phyloP scores from a whole-genome alignment of 2,888 invertebrate genomes.

The Pseudeuparius sepicola region DNA sequence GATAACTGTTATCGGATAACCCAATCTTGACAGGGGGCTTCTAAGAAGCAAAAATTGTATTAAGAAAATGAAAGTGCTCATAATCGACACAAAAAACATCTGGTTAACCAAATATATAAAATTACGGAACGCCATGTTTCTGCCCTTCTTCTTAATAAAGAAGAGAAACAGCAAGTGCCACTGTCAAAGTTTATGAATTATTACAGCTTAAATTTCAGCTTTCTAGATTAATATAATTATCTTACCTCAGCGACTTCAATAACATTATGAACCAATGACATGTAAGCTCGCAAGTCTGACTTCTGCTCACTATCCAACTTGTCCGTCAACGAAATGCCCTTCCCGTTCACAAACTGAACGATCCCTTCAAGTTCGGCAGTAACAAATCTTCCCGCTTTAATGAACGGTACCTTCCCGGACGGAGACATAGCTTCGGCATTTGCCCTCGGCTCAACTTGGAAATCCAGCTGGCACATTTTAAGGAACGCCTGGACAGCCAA shows the following conservation, averaged over 20 bases:
- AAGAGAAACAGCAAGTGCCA: too few species aligned
- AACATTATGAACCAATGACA: slow-evolving; percentile 80
- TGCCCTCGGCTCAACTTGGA: slow-evolving; percentile 67
- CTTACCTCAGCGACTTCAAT: slow-evolving; percentile 81
- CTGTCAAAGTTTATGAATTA: too few species aligned
- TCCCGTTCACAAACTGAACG: slow-evolving; percentile 77
- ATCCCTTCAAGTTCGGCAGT: slow-evolving; percentile 88
- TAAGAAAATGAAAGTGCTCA: too few species aligned
- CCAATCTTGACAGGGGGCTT: too few species aligned
- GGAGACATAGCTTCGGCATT: slow-evolving; percentile 98
- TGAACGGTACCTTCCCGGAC: slow-evolving; percentile 84
- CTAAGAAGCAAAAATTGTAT: too few species aligned
- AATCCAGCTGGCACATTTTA: slow-evolving; percentile 83
- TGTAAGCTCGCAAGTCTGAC: slow-evolving; percentile 89
- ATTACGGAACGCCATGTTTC: too few species aligned
- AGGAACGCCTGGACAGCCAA: slow-evolving; percentile 87
- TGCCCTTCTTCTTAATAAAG: too few species aligned
- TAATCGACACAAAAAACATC: too few species aligned
- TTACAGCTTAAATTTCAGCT: too few species aligned
- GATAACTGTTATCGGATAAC: too few species aligned
- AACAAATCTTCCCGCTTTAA: slow-evolving; percentile 81
- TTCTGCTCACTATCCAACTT: slow-evolving; percentile 64
- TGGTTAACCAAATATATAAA: too few species aligned
- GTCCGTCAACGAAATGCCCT: slow-evolving; percentile 67
- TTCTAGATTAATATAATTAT: too few species aligned